Percentiles rank a stretch among this genome's conserved stretches.
These are phyloP conservation scores for Dipodomys stephensi DNA, from an alignment of 2,113 vertebrate species.

Conservation along the genomic window DNA sequence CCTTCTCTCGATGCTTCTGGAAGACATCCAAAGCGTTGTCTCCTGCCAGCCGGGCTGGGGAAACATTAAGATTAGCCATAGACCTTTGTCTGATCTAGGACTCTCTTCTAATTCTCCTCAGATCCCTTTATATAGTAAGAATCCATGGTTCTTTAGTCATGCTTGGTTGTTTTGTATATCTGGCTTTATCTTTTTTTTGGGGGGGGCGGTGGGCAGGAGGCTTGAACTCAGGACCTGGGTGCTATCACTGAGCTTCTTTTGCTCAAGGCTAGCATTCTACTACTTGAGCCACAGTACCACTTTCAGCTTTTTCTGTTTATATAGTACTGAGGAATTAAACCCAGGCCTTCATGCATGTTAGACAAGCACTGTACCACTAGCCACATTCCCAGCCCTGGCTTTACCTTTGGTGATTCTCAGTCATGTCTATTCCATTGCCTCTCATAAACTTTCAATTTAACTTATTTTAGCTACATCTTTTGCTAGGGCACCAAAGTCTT, in stretches of 20 bases:
- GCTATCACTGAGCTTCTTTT: too few species aligned
- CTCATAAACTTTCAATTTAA: not conserved
- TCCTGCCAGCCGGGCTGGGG: conserved; percentile 84
- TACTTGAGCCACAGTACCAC: too few species aligned
- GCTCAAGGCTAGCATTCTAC: too few species aligned
- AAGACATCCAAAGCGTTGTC: conserved; percentile 81
- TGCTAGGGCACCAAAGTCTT: not conserved
- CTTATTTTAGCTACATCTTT: not conserved
- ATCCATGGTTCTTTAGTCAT: not conserved
- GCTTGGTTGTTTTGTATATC: not conserved
- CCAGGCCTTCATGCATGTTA: too few species aligned
- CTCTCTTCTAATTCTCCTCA: not conserved
- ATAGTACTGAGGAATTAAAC: too few species aligned
- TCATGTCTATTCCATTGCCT: not conserved
- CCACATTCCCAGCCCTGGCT: too few species aligned
- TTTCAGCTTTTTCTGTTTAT: too few species aligned
- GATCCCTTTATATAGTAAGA: not conserved
- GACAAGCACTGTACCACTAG: too few species aligned
- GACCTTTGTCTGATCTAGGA: not conserved
- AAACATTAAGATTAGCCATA: not conserved
- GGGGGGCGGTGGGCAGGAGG: too few species aligned
- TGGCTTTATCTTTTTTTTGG: not conserved
- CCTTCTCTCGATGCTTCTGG: conserved; percentile 85
- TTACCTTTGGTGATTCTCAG: not conserved
- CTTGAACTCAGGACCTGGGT: too few species aligned